Conservation (phyloP, 35 echinoderm and acorn worm genomes). For the Anneissia japonica region DNA sequence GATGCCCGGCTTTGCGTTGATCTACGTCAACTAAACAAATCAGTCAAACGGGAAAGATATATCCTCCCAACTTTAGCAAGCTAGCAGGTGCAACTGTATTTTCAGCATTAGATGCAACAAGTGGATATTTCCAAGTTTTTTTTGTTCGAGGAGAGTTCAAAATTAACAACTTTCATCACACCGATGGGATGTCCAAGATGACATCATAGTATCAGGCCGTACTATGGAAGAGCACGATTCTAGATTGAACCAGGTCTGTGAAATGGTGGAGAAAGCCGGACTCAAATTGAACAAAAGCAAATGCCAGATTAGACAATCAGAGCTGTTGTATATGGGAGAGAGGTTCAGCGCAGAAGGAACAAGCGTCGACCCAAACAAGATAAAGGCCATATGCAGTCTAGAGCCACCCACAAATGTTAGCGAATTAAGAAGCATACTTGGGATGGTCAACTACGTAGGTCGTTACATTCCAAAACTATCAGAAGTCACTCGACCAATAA, state of each 20-base stretch:
- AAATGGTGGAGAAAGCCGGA: slow-evolving; percentile 26
- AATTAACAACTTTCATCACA: slow-evolving; percentile 38
- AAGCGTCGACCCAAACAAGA: slow-evolving; percentile 24
- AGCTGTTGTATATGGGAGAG: background rate
- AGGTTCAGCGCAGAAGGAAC: slow-evolving; percentile 16
- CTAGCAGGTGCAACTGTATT: slow-evolving; percentile 18
- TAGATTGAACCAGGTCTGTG: slow-evolving; percentile 22
- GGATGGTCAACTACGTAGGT: slow-evolving; percentile 4
- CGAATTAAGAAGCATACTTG: background rate
- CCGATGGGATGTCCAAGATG: slow-evolving; percentile 35
- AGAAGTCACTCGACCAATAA: background rate
- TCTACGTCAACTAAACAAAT: background rate
- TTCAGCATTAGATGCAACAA: slow-evolving; percentile 48
- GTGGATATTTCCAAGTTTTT: slow-evolving; percentile 11
- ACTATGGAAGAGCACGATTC: slow-evolving; percentile 45
- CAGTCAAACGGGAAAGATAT: slow-evolving; percentile 19
- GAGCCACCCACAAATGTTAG: slow-evolving; percentile 12
- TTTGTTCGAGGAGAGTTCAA: slow-evolving; percentile 14
- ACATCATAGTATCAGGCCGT: slow-evolving; percentile 20
- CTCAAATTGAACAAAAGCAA: slow-evolving; percentile 30
- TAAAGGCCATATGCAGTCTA: slow-evolving; percentile 8
- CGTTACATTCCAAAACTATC: slow-evolving; percentile 7
- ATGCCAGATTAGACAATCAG: too few species aligned
- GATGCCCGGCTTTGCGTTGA: background rate
- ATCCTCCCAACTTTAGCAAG: slow-evolving; percentile 25